Conservation (phyloP, 2,797 vertebrate genomes). For the Myotis daubentonii region DNA sequence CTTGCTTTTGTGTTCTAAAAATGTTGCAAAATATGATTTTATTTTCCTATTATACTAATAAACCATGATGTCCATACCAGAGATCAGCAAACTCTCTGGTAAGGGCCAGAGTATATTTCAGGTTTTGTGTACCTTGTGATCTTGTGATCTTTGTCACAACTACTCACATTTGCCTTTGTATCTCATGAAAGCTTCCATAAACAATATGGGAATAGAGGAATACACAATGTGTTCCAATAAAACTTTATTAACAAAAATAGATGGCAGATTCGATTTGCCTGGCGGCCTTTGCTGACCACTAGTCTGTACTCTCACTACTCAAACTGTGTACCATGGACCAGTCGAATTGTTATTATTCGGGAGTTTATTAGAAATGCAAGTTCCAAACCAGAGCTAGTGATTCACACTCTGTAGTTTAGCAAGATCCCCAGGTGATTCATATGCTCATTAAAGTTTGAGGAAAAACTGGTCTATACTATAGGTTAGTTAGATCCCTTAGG, state of each 20-base stretch:
- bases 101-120: background rate
- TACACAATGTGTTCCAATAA: background rate
- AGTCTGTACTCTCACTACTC: background rate
- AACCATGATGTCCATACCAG: background rate
- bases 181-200: background rate
- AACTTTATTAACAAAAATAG: background rate
- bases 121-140: background rate
- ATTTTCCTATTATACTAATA: background rate
- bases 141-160: background rate
- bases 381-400: background rate
- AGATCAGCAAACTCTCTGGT: background rate
- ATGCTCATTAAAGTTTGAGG: slow-evolving; percentile 3
- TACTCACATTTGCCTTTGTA: background rate
- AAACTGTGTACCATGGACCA: background rate
- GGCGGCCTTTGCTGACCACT: background rate
- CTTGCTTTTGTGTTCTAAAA: background rate
- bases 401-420: background rate
- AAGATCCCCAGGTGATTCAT: background rate
- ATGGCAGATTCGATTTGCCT: background rate
- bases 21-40: background rate
- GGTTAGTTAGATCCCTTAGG: background rate
- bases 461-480: background rate
- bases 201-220: background rate
- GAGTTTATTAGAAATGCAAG: background rate
- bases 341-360: background rate